Evolutionary conservation across 2,888 invertebrate species (phyloP), one percentile per base, ranked within the genome.

Genomic region (Nemoura dubitans): DNA sequence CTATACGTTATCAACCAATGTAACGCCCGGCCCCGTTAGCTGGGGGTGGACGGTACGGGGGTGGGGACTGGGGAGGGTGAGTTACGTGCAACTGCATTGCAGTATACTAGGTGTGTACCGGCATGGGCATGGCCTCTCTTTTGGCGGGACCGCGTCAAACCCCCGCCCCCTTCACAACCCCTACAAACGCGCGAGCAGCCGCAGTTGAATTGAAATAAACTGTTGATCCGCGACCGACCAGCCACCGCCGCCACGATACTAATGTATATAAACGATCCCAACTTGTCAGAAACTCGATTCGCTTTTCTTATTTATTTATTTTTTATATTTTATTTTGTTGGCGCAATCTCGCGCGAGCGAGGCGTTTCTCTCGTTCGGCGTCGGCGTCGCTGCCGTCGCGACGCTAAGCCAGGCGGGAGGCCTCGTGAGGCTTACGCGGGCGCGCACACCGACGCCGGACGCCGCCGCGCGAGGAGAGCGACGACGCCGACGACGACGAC

Each of bases 211-310:
- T 59, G 59, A 59, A 59, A 59, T 59, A 59, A 59, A 59, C 59
- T 59, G 59, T 59, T 59, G 59, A 59, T 16, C 21, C 59, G 59
- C 59, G 16, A 59, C 16, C 59, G 21, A 1, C 59, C 59, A 10
- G 59, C 59, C 59, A 59, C 59, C 16, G 59, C 59, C 59, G 59
- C 59, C 16, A 14, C 59, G 59, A 10, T 21, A 21, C 6, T 59
- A 59, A 59, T 59, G 59, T 59, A 21, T 59, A 59, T 21, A 59
- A 59, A 59, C 21, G 59, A 59, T 59, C 59, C 21, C 14, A 59
- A 59, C 59, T 59, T 59, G 59, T 59, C 59, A 59, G 59, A 59
- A 59, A 59, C 59, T 10, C 59, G 59, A 59, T 59, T 59, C 59
- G 59, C 14, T 59, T 59, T 59, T 21, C 59, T 21, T 59, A 10